Percentiles rank a stretch among this genome's conserved stretches.
Conservation (phyloP, 1,140 invertebrate species). For the Zaprionus kolodkinae region DNA sequence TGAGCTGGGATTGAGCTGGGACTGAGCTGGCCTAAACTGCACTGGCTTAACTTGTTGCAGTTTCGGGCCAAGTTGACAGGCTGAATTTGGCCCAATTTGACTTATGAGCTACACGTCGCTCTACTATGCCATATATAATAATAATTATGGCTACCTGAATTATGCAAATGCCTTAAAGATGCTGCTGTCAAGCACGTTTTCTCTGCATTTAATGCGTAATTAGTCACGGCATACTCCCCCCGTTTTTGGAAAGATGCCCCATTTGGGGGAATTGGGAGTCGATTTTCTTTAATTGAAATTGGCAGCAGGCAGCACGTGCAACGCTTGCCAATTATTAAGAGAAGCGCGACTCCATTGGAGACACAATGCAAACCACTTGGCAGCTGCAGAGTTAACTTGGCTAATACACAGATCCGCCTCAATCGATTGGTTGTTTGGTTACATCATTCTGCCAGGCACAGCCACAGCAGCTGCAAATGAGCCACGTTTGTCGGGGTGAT, state of each 20-base stretch:
- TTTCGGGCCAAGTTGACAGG: constrained; percentile 14
- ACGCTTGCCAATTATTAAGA: constrained; percentile 74
- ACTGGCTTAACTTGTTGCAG: constrained; percentile 70
- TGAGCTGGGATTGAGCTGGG: neutral
- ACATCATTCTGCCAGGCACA: neutral
- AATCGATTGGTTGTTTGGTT: constrained; percentile 10
- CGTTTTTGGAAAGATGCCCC: constrained; percentile 52
- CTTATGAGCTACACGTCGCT: constrained; percentile 18
- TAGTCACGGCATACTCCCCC: constrained; percentile 61
- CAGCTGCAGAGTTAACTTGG: neutral
- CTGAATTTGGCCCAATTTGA: constrained; percentile 24
- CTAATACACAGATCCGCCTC: neutral
- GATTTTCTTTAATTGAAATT: constrained; percentile 73
- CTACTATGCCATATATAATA: neutral
- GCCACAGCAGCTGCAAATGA: constrained; percentile 34
- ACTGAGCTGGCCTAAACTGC: neutral
- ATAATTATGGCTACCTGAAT: constrained; percentile 40
- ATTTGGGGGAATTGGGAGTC: neutral
- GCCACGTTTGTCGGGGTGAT: constrained; percentile 45
- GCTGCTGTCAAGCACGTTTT: constrained; percentile 62
- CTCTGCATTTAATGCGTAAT: constrained; percentile 78
- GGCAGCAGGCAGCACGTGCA: constrained; percentile 71
- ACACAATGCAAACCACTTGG: neutral
- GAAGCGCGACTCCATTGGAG: constrained; percentile 39
- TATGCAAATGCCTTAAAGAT: constrained; percentile 54